Base-by-base conservation (phyloP, 2,113 vertebrate species). In the Oncorhynchus clarkii region DNA sequence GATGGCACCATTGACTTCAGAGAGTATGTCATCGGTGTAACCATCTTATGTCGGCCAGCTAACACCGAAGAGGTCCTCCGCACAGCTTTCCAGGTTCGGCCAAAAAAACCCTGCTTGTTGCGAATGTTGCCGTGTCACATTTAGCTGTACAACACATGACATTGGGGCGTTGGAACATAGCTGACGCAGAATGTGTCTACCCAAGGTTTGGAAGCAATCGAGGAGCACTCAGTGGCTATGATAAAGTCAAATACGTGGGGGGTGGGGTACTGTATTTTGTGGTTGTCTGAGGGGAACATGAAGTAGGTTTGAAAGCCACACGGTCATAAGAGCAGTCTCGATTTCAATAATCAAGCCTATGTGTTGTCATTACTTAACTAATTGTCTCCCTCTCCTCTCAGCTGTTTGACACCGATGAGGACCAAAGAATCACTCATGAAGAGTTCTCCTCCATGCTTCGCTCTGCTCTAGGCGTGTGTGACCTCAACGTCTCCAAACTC, bases 1-100 rank as follows among this genome's bases (percentile, higher is more conserved):
- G 97, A 99, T 45, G 97, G 97, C 84, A 97, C 95, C 78, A 96
- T 99, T 0, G 98, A 99, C 91, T 99, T 99, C 92, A 94, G 98
- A 87, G 98, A 99, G 86, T 99, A 99, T 27, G 96, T 99, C 1
- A 99, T 99, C 39, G 98, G 98, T 20, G 92, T 99, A 87, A 96
- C 94, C 34, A 93, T 99, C 79, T 82, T 99, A 45, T 99, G 97
- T 88, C 94, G 95, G 80, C 97, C 98, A 49, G 96, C 96, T 20
- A 98, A 99, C 90, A 98, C 96, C 0, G 96, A 98, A 51, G 97
- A 97, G 3, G 96, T 96, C 71, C 95, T 99, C 80, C 92, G 74
- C 70, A 94, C 97, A 94, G 96, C 96, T 80, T 99, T 99, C 90
- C 88, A 96, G 95, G 98, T 99, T 48, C 39, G n/a, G 4, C 4